Percentiles rank a stretch among this genome's conserved stretches.
Evolutionary conservation across 2,113 vertebrate species (phyloP).

Genomic region (Verasper variegatus): DNA sequence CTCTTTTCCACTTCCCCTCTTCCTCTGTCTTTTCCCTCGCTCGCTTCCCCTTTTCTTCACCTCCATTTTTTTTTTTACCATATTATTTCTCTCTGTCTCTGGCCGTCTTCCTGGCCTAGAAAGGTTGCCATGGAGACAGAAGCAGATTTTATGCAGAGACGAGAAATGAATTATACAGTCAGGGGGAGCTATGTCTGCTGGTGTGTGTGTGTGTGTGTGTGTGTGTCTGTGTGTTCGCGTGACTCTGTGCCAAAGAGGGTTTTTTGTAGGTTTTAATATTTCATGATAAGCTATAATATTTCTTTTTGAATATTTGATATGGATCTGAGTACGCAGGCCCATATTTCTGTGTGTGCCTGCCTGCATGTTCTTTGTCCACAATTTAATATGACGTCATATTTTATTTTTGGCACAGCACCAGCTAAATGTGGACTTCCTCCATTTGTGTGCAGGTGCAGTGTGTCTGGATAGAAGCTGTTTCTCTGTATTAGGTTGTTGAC

Average conservation of each 20-base stretch:
- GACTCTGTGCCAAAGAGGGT: slow-evolving; percentile 45
- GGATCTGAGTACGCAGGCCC: neutral
- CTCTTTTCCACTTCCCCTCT: neutral
- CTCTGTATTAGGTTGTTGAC: neutral
- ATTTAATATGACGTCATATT: slow-evolving; percentile 56
- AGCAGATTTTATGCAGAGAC: slow-evolving; percentile 79
- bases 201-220: slow-evolving; percentile 10
- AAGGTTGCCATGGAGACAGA: slow-evolving; percentile 84
- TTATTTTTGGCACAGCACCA: slow-evolving; percentile 51
- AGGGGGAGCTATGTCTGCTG: slow-evolving; percentile 32
- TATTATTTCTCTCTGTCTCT: slow-evolving; percentile 49
- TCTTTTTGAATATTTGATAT: slow-evolving; percentile 59
- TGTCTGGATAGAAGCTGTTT: neutral
- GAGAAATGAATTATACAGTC: slow-evolving; percentile 80
- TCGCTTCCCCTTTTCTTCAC: slow-evolving; percentile 17
- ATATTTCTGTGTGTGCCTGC: neutral
- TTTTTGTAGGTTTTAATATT: slow-evolving; percentile 65
- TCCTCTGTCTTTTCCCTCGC: neutral
- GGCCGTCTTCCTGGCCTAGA: slow-evolving; percentile 74
- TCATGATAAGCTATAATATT: slow-evolving; percentile 60
- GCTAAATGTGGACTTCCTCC: slow-evolving; percentile 44
- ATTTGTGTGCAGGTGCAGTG: slow-evolving; percentile 48
- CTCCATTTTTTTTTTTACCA: neutral
- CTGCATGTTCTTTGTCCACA: slow-evolving; percentile 21
- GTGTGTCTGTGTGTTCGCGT: slow-evolving; percentile 22